Evolutionary conservation across 2,888 invertebrate species (phyloP), one percentile per base, ranked within the genome.

Genomic region (Eristalis arbustorum): DNA sequence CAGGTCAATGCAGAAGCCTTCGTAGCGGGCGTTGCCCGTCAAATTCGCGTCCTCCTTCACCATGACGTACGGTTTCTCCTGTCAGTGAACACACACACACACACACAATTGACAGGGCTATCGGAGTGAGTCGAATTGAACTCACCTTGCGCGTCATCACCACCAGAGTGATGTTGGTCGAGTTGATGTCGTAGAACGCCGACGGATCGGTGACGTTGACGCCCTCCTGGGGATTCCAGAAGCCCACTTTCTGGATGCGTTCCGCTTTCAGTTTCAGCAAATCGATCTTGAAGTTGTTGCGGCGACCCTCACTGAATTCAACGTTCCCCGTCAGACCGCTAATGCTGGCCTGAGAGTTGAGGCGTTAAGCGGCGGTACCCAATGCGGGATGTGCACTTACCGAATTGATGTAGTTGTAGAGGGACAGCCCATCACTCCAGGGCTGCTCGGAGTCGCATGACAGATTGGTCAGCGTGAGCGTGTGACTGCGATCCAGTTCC

Each of bases 1-100:
- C 76, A 98, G 93, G 92, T 98, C 98, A 89, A 98, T 97, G 93
- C 98, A 98, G 94, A 98, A 98, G 0, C 98, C 98, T 90, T 98
- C 97, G 92, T 96, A 97, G 25, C 96, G 94, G 1, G 96, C 96
- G 92, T 98, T 98, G 3, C 97, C 98, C 61, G 97, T 97, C 6
- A 97, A 93, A 92, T 97, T 97, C 92, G 95, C 95, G 81, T 96
- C 97, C 85, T 96, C 95, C 90, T 96, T 96, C 68, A 97, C 96
- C 97, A 98, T 98, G 3, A 98, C 97, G 93, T 98, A 98, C 0
- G 98, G 98, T 88, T 96, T 96, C 91, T 98, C 98, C 98, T 98
- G 93, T 76, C 25, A 14, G 1, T 5, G 59, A 57, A 34, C 34
- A 25, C 31, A 31, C 31, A 8, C 31, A 8, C 31, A 31, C 3